Evolutionary conservation across 2,888 invertebrate species (phyloP).

Genomic region (Julus scanicus): DNA sequence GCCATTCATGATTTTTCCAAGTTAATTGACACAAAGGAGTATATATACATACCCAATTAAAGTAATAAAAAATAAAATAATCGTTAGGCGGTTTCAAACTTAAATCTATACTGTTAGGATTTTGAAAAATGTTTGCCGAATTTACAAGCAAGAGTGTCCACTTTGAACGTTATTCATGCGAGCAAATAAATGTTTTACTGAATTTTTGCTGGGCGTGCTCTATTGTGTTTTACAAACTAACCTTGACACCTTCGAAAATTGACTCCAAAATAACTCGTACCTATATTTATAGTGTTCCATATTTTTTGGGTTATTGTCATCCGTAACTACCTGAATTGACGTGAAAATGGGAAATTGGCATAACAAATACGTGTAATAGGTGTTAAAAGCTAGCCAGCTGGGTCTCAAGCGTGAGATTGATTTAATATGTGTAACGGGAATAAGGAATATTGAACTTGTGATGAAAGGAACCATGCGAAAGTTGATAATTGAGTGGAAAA

Average conservation of each 20-base stretch:
- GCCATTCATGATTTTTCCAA: constrained; percentile 6
- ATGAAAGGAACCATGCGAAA: constrained; percentile 36
- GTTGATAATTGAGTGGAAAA: constrained; percentile 30
- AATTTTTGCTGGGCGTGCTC: neutral
- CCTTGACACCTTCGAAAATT: constrained; percentile 25
- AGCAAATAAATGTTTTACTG: neutral
- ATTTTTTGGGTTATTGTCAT: constrained; percentile 42
- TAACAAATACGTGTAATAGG: neutral
- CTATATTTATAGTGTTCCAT: constrained; percentile 28
- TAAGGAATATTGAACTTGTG: constrained; percentile 29
- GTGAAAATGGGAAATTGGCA: constrained; percentile 32
- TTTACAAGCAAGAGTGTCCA: neutral
- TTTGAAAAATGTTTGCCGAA: neutral
- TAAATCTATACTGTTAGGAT: neutral
- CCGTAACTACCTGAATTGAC: constrained; percentile 36
- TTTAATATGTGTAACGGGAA: neutral
- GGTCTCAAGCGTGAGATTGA: neutral
- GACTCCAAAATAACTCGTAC: neutral
- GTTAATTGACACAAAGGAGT: constrained; percentile 24
- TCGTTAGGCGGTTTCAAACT: neutral
- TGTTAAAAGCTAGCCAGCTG: neutral
- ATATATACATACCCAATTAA: neutral
- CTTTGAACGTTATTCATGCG: constrained; percentile 42
- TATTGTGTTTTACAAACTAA: constrained; percentile 20
- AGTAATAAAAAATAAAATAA: neutral